phyloP scores from a whole-genome alignment of 2,113 vertebrate genomes.

The Pteruthius melanotis region DNA sequence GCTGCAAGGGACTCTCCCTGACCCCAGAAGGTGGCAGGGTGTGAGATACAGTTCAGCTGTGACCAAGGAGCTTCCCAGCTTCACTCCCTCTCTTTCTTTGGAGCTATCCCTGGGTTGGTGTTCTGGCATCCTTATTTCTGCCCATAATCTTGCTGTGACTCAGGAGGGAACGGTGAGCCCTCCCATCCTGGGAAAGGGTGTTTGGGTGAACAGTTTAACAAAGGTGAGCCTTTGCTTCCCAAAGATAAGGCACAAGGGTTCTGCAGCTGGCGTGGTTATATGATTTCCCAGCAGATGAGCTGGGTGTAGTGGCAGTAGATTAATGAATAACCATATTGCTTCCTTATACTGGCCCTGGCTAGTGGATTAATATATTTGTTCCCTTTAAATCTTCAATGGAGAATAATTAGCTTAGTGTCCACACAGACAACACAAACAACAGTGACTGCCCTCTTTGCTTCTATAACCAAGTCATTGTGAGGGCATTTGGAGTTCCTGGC shows the following conservation, averaged over 20 bases:
- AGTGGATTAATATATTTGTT: constrained; percentile 48
- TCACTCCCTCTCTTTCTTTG: not conserved
- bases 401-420: constrained; percentile 34
- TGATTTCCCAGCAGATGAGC: constrained; percentile 20
- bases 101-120: not conserved
- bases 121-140: not conserved
- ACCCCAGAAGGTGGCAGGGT: not conserved
- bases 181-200: not conserved
- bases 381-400: constrained; percentile 38
- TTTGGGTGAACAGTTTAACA: not conserved
- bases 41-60: not conserved
- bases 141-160: not conserved
- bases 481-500: not conserved
- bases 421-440: not conserved
- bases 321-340: constrained; percentile 41
- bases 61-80: not conserved
- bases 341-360: constrained; percentile 56
- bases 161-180: not conserved
- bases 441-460: not conserved
- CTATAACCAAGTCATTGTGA: not conserved
- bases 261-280: not conserved
- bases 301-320: constrained; percentile 38
- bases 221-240: not conserved
- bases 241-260: constrained; percentile 12
- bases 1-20: not conserved